A percentile compares a stretch with the other conserved stretches of the same genome.
These are phyloP conservation scores for Parelbella ahira DNA, from an alignment of 2,888 invertebrate genomes.

Conservation along the genomic window DNA sequence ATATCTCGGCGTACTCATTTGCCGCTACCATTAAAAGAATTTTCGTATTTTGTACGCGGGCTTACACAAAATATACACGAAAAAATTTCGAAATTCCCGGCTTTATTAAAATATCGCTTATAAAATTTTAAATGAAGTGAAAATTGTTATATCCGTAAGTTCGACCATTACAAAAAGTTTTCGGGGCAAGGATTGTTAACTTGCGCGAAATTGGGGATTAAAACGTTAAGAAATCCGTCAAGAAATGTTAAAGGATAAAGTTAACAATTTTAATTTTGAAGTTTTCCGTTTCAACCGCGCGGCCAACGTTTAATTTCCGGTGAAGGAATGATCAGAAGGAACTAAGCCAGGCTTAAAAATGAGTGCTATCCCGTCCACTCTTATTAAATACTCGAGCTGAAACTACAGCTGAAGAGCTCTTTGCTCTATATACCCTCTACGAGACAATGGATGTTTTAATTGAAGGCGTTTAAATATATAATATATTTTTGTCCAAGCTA, in stretches of 20 bases:
- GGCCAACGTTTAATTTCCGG: conserved; percentile 71
- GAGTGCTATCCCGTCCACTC: conserved; percentile 34
- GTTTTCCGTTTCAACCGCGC: conserved; percentile 55
- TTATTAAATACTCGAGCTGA: conserved; percentile 39
- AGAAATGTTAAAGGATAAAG: conserved; percentile 49
- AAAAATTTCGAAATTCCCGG: background rate
- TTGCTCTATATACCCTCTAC: no score
- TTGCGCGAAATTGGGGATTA: conserved; percentile 20
- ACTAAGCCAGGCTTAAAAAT: conserved; percentile 55
- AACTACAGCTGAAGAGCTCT: conserved; percentile 11
- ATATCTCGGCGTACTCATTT: no score
- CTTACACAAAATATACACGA: no score
- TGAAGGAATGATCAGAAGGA: conserved; percentile 60
- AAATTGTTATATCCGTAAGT: conserved; percentile 19
- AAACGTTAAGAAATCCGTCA: conserved; percentile 42
- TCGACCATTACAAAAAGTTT: conserved; percentile 22
- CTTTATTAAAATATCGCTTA: conserved; percentile 16
- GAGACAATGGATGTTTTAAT: no score
- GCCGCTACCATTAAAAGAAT: no score
- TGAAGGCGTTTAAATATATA: no score
- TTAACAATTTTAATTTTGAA: conserved; percentile 69
- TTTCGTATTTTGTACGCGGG: no score
- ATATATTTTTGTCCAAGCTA: no score
- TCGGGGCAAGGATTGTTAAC: conserved; percentile 24
- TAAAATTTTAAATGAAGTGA: conserved; percentile 20